Evolutionary conservation across 2,797 vertebrate genomes (phyloP).

Genomic region (Molossus molossus): DNA sequence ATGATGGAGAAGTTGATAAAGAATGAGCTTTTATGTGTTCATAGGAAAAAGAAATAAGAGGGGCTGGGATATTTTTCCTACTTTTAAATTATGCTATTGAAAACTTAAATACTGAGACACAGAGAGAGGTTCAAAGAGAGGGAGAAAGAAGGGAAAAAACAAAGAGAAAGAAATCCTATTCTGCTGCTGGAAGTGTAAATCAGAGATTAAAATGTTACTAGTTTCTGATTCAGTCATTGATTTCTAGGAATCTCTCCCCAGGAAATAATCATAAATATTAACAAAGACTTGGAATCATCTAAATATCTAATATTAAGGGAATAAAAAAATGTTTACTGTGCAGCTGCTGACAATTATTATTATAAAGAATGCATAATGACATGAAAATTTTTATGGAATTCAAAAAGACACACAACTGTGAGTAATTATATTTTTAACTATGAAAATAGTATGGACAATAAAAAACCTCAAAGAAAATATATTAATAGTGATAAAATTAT

Average conservation of each 20-base stretch:
- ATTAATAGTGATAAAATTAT: slow-evolving; percentile 11
- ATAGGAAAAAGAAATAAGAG: neutral
- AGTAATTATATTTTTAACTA: neutral
- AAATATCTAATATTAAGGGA: neutral
- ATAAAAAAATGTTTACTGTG: neutral
- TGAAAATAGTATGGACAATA: neutral
- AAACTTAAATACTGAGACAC: neutral
- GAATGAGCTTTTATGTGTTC: neutral
- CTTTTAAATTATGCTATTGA: neutral
- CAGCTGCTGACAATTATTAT: neutral
- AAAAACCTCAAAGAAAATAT: neutral
- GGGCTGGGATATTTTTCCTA: neutral
- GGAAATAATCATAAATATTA: slow-evolving; percentile 28
- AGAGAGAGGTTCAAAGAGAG: neutral
- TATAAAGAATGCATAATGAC: neutral
- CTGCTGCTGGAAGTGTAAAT: neutral
- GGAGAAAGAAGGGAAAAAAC: too few species aligned
- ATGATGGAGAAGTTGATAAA: neutral
- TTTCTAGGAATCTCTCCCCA: neutral
- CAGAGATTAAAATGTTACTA: neutral
- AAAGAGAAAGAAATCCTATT: neutral
- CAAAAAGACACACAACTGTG: neutral
- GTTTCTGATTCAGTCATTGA: neutral
- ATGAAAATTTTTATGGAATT: neutral
- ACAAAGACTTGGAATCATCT: slow-evolving; percentile 1